Conservation (phyloP, 1,140 invertebrate genomes). For the Acromyrmex echinatior region DNA sequence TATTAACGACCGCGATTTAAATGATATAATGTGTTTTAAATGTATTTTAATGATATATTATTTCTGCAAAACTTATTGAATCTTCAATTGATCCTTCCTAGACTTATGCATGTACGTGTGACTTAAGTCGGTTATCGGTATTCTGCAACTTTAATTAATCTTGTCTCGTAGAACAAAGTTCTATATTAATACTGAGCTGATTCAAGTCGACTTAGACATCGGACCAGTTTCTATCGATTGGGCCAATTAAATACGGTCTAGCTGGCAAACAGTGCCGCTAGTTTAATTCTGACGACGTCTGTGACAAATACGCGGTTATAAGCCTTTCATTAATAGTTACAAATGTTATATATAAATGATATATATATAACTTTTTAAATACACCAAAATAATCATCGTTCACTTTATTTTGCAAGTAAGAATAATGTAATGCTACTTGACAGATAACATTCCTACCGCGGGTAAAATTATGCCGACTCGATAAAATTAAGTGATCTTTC, state of each 20-base stretch:
- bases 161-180: conserved; percentile 43
- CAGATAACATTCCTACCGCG: not conserved
- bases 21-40: too few relatives aligned
- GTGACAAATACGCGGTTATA: conserved; percentile 58
- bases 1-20: not conserved
- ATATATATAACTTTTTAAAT: not conserved
- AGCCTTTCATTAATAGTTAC: conserved; percentile 54
- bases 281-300: conserved; percentile 49
- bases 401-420: not conserved
- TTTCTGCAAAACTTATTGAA: conserved; percentile 21
- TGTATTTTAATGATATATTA: not conserved
- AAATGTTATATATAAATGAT: conserved; percentile 7
- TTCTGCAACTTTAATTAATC: conserved; percentile 71
- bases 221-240: conserved; percentile 57
- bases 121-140: conserved; percentile 28
- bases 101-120: not conserved
- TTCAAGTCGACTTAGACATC: conserved; percentile 59
- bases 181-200: conserved; percentile 49
- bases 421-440: not conserved
- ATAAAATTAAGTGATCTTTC: conserved; percentile 19
- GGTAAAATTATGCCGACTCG: conserved; percentile 10
- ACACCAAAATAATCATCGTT: not conserved
- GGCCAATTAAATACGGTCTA: conserved; percentile 62
- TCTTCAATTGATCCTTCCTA: conserved; percentile 5
- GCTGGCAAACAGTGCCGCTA: conserved; percentile 48